These are phyloP conservation scores for Carassius gibelio DNA, from an alignment of 2,113 vertebrate genomes.

Conservation along the genomic window DNA sequence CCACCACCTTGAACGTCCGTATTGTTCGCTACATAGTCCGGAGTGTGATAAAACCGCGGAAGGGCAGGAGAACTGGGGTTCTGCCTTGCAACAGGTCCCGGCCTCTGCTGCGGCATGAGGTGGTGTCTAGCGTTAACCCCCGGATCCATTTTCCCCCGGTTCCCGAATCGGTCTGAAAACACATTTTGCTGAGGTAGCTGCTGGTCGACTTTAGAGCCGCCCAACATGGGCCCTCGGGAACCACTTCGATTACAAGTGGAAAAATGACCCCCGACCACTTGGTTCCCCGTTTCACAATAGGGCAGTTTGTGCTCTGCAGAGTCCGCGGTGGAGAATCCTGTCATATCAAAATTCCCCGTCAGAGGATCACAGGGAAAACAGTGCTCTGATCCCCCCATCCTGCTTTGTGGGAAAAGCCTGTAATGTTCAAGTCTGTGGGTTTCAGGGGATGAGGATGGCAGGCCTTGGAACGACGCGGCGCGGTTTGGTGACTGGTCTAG, in stretches of 20 bases:
- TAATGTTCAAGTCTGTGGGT: conserved; percentile 84
- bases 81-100: conserved; percentile 79
- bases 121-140: conserved; percentile 75
- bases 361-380: conserved; percentile 80
- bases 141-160: conserved; percentile 80
- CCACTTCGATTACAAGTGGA: conserved; percentile 68
- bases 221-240: conserved; percentile 76
- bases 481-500: conserved; percentile 96
- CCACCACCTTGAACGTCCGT: conserved; percentile 79
- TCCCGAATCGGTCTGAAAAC: conserved; percentile 83
- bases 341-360: conserved; percentile 81
- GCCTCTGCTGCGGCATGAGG: conserved; percentile 73
- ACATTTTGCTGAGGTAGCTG: conserved; percentile 76
- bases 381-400: conserved; percentile 82
- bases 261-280: conserved; percentile 72
- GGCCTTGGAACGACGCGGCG: conserved; percentile 92
- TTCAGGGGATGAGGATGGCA: conserved; percentile 88
- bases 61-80: conserved; percentile 82
- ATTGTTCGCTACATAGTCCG: conserved; percentile 70
- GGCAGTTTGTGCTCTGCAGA: conserved; percentile 75
- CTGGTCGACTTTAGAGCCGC: conserved; percentile 77
- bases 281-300: conserved; percentile 70
- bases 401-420: conserved; percentile 74
- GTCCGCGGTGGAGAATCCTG: conserved; percentile 80
- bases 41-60: conserved; percentile 78